These are phyloP conservation scores for Podocnemis expansa DNA, from an alignment of 2,113 vertebrate genomes.

Conservation along the genomic window DNA sequence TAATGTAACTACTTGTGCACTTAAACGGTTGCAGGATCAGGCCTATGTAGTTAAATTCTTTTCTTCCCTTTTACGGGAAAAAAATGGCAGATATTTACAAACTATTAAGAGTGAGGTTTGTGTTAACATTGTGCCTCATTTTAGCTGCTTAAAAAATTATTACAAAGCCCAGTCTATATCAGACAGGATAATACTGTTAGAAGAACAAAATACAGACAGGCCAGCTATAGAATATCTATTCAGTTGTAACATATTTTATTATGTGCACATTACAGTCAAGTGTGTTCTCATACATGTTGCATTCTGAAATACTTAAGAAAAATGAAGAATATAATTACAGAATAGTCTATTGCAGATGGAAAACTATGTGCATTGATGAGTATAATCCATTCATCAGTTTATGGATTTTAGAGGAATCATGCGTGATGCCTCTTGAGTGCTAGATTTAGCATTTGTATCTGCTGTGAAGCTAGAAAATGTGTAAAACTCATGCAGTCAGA, in stretches of 20 bases:
- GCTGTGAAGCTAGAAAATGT: background rate
- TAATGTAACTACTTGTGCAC: background rate
- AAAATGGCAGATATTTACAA: background rate
- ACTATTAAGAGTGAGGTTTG: background rate
- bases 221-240: background rate
- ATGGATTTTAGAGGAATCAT: background rate
- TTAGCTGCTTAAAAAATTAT: background rate
- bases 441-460: accelerated
- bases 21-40: background rate
- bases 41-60: background rate
- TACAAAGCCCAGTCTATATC: background rate
- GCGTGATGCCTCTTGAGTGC: background rate
- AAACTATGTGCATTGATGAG: background rate
- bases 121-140: background rate
- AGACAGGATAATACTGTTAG: background rate
- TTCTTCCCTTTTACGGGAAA: background rate
- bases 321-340: background rate
- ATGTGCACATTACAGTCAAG: background rate
- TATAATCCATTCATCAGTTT: background rate
- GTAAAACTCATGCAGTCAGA: conserved; percentile 13
- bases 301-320: conserved; percentile 2
- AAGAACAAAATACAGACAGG: background rate
- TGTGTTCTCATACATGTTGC: background rate
- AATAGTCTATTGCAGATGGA: background rate
- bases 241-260: background rate